A percentile compares a stretch with the other conserved stretches of the same genome.
Evolutionary conservation across 2,797 vertebrate genomes (phyloP).

Genomic region (Crossoptilon crossoptilon): DNA sequence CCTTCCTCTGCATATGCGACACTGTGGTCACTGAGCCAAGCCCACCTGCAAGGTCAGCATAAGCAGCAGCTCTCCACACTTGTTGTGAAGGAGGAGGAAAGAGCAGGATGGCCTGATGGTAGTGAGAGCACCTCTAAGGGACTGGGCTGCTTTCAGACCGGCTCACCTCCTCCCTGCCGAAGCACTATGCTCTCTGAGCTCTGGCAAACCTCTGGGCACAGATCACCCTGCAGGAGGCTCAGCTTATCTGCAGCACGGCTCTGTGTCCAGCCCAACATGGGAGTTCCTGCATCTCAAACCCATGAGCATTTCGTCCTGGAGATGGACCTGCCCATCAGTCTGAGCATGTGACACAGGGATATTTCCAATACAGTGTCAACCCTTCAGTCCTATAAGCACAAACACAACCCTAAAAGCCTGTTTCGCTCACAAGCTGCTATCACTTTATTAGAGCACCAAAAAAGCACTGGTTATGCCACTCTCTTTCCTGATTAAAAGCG

Average conservation of each 20-base stretch:
- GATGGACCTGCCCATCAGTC: neutral
- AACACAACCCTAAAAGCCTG: constrained; percentile 34
- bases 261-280: neutral
- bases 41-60: neutral
- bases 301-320: neutral
- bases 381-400: constrained; percentile 12
- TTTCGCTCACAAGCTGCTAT: constrained; percentile 5
- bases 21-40: neutral
- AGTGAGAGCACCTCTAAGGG: neutral
- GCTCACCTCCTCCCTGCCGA: neutral
- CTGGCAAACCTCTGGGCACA: neutral
- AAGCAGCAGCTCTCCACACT: no score
- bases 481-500: constrained; percentile 45
- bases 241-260: neutral
- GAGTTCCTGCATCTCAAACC: neutral
- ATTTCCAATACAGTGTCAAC: neutral
- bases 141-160: neutral
- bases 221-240: neutral
- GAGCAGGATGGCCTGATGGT: neutral
- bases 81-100: neutral
- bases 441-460: constrained; percentile 36
- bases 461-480: constrained; percentile 52
- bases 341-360: neutral
- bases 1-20: neutral
- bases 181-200: neutral